Evolutionary conservation across 2,888 invertebrate species (phyloP).

Genomic region (Amphiduros pacificus): DNA sequence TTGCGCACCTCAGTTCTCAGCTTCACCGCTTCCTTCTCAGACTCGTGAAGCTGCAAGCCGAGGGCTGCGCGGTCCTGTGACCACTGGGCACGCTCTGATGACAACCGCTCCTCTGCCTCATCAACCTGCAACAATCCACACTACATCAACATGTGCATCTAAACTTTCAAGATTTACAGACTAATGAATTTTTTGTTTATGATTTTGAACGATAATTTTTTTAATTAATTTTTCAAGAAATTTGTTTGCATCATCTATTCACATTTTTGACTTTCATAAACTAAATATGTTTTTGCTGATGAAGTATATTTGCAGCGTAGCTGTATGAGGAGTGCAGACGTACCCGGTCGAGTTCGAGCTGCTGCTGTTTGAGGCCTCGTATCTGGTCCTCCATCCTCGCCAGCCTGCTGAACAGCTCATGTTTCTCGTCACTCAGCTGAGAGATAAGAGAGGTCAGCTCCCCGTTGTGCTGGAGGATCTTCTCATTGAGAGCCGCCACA

Average conservation of each 20-base stretch:
- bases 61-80: slow-evolving; percentile 46
- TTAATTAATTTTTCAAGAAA: no score
- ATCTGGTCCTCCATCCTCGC: slow-evolving; percentile 42
- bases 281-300: no score
- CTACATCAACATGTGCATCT: no score
- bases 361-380: slow-evolving; percentile 25
- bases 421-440: slow-evolving; percentile 46
- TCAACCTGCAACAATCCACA: slow-evolving; percentile 6
- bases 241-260: no score
- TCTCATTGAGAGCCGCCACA: slow-evolving; percentile 36
- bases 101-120: slow-evolving; percentile 13
- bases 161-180: no score
- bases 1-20: slow-evolving; percentile 33
- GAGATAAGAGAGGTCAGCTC: slow-evolving; percentile 46
- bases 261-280: no score
- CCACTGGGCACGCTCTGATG: slow-evolving; percentile 43
- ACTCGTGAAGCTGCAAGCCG: slow-evolving; percentile 46
- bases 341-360: no score
- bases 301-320: no score
- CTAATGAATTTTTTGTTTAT: no score
- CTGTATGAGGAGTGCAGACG: no score
- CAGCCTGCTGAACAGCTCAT: slow-evolving; percentile 41
- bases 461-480: slow-evolving; percentile 47
- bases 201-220: no score
- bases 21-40: slow-evolving; percentile 44